Percentiles rank a stretch among this genome's conserved stretches.
These are phyloP conservation scores for Ephydatia muelleri DNA, from an alignment of 37 sponge, comb jelly and placozoan species.

Conservation along the genomic window DNA sequence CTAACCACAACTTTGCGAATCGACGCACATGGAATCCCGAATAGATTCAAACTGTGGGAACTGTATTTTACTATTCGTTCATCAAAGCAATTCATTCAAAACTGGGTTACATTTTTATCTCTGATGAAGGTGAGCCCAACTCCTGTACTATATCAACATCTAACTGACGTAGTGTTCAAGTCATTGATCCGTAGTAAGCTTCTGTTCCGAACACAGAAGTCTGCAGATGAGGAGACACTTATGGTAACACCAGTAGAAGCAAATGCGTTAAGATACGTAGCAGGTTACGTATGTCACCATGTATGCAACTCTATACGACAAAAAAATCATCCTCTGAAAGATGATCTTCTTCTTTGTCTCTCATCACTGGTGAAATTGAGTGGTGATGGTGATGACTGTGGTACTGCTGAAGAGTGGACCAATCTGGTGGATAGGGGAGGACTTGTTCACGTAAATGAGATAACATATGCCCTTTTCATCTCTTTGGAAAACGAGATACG, in stretches of 20 bases:
- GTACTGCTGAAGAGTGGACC: conserved; percentile 26
- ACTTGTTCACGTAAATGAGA: conserved; percentile 14
- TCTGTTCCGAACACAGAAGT: not conserved
- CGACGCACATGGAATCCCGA: not conserved
- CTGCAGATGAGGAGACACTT: not conserved
- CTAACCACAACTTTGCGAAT: not conserved
- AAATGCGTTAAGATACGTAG: conserved; percentile 12
- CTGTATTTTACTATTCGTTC: conserved; percentile 1
- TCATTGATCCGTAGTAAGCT: not conserved
- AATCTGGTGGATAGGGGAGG: conserved; percentile 41
- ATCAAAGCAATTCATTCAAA: not conserved
- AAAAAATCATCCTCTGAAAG: not conserved
- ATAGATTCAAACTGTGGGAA: not conserved
- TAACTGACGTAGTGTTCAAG: not conserved
- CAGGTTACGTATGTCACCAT: conserved; percentile 14
- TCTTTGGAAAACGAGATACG: conserved; percentile 19
- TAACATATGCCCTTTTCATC: conserved; percentile 8
- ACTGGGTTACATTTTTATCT: not conserved
- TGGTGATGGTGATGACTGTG: not conserved
- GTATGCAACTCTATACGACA: conserved; percentile 7
- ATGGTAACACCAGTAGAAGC: conserved; percentile 4
- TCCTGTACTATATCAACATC: not conserved
- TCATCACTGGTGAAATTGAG: not conserved
- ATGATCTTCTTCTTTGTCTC: conserved; percentile 14
- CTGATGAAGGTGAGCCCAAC: not conserved